A percentile compares a stretch with the other conserved stretches of the same genome.
Conservation (phyloP, 1,140 invertebrate species). For the Leptinotarsa undecemlineata region DNA sequence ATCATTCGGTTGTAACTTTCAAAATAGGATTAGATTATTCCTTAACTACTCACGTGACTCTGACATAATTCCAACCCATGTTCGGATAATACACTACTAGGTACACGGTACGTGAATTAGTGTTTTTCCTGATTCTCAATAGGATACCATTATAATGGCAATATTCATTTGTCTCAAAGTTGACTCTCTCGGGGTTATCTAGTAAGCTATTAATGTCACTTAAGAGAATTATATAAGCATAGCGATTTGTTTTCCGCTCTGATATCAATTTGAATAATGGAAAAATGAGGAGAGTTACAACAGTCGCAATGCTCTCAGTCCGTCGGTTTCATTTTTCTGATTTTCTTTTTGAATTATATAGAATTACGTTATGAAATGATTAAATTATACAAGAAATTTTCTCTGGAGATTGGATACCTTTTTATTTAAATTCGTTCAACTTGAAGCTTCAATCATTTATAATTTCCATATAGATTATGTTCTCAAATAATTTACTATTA, state of each 20-base stretch:
- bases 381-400: too few species aligned
- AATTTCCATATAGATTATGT: too few species aligned
- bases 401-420: too few species aligned
- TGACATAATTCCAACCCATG: neutral
- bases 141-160: neutral
- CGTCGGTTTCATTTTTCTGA: neutral
- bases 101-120: neutral
- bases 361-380: neutral
- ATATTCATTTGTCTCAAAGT: conserved; percentile 1
- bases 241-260: neutral
- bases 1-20: too few species aligned
- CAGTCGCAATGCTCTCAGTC: neutral
- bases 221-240: neutral
- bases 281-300: neutral
- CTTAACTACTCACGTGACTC: too few species aligned
- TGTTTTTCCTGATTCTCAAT: conserved; percentile 3
- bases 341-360: neutral
- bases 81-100: neutral
- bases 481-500: too few species aligned
- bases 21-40: too few species aligned
- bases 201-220: conserved; percentile 2
- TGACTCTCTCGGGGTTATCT: conserved; percentile 2
- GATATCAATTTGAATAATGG: conserved; percentile 6
- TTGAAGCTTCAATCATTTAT: too few species aligned
- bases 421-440: too few species aligned